These are phyloP conservation scores for Melipona bicolor DNA, from an alignment of 2,888 invertebrate genomes.

Conservation along the genomic window DNA sequence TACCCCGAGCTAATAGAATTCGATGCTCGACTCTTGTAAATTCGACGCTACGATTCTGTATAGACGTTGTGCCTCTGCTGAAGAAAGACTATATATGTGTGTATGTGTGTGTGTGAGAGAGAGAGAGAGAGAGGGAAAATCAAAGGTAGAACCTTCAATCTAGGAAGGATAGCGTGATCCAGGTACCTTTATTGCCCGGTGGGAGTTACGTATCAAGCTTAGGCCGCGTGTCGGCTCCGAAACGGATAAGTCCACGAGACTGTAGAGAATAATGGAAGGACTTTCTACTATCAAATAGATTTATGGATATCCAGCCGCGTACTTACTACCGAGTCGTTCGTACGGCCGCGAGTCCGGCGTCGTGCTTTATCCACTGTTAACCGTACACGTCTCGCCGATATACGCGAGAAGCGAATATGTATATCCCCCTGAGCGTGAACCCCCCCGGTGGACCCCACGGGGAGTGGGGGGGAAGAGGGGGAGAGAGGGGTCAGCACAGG, in stretches of 20 bases:
- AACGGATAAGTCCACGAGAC: slow-evolving; percentile 75
- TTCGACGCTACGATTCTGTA: background rate
- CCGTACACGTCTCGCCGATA: slow-evolving; percentile 67
- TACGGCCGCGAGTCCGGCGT: slow-evolving; percentile 64
- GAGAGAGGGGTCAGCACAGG: background rate
- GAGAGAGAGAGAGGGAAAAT: background rate
- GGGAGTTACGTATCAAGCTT: slow-evolving; percentile 71
- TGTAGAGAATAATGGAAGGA: slow-evolving; percentile 80
- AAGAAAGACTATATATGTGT: no score
- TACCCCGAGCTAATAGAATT: slow-evolving; percentile 5
- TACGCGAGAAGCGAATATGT: slow-evolving; percentile 64
- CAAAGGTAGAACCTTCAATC: slow-evolving; percentile 51
- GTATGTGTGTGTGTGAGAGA: no score
- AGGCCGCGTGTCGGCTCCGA: slow-evolving; percentile 67
- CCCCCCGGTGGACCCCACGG: slow-evolving; percentile 9
- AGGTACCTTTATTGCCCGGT: slow-evolving; percentile 71
- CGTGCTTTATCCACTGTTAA: slow-evolving; percentile 72
- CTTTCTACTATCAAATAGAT: slow-evolving; percentile 83
- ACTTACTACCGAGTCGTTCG: slow-evolving; percentile 73
- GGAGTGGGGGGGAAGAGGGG: no score
- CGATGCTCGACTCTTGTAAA: background rate
- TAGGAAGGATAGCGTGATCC: slow-evolving; percentile 59
- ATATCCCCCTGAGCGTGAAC: slow-evolving; percentile 54
- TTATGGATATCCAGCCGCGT: slow-evolving; percentile 80
- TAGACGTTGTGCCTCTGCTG: no score